phyloP scores from a whole-genome alignment of 2,113 vertebrate genomes.

The Smithornis capensis region DNA sequence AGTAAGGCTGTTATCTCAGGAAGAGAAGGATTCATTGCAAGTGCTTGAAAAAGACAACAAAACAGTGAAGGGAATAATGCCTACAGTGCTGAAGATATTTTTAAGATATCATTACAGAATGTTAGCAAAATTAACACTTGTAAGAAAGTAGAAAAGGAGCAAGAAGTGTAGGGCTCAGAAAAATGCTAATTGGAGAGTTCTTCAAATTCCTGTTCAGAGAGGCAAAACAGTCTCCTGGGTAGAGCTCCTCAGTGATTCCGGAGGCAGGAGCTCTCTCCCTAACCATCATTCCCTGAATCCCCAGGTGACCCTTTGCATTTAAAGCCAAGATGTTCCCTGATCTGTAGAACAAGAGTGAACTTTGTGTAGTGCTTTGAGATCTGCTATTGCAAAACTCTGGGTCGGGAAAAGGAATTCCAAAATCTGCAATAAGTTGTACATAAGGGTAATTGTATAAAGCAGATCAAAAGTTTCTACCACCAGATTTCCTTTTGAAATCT shows the following conservation, averaged over 20 bases:
- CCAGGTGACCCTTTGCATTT: neutral
- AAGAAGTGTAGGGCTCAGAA: neutral
- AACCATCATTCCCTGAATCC: neutral
- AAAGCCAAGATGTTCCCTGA: neutral
- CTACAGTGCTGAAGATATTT: conserved; percentile 16
- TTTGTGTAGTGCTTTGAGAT: neutral
- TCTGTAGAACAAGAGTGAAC: neutral
- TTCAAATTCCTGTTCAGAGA: neutral
- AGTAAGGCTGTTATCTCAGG: conserved; percentile 25
- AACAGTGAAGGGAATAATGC: neutral
- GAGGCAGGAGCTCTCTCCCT: neutral
- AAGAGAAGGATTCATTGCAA: neutral
- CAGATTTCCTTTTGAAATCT: neutral
- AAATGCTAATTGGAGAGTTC: conserved; percentile 8
- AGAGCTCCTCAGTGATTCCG: neutral
- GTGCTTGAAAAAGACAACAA: conserved; percentile 30
- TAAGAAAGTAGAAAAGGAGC: conserved; percentile 19
- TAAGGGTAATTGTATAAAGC: neutral
- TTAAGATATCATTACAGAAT: conserved; percentile 37
- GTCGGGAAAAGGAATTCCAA: neutral
- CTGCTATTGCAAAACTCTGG: neutral
- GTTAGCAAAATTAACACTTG: conserved; percentile 57
- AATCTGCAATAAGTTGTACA: neutral
- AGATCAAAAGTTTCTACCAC: neutral
- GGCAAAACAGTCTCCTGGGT: neutral